phyloP scores from a whole-genome alignment of 1,140 invertebrate genomes.

The Ips typographus region DNA sequence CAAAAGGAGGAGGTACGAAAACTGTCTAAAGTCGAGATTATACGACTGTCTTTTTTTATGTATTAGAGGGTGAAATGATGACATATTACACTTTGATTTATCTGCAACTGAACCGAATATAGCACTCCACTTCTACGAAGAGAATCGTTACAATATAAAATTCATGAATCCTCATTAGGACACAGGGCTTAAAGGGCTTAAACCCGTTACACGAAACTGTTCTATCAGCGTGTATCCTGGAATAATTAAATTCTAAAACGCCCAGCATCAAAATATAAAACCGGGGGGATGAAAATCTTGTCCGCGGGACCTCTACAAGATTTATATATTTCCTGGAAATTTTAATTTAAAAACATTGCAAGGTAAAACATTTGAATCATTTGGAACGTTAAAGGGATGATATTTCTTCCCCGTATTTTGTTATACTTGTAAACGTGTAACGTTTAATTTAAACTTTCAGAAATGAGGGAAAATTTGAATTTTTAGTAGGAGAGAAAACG shows the following conservation, averaged over 20 bases:
- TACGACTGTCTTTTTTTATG: no score
- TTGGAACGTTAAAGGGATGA: slow-evolving; percentile 2
- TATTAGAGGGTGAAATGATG: no score
- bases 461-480: not conserved
- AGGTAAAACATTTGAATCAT: not conserved
- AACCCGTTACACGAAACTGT: no score
- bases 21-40: no score
- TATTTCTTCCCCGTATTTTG: not conserved
- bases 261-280: not conserved
- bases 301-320: slow-evolving; percentile 1
- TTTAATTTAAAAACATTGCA: slow-evolving; percentile 9
- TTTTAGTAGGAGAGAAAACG: not conserved
- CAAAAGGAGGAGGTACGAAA: no score
- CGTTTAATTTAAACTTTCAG: slow-evolving; percentile 4
- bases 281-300: not conserved
- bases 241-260: slow-evolving; percentile 1
- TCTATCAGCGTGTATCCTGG: not conserved
- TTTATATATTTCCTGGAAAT: slow-evolving; percentile 5
- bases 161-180: no score
- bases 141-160: no score
- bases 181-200: no score
- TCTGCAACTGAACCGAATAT: no score
- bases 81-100: no score
- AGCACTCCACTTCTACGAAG: no score
- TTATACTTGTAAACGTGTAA: not conserved